Evolutionary conservation across 2,113 vertebrate species (phyloP).

Genomic region (Pseudorhombus dupliciocellatus): DNA sequence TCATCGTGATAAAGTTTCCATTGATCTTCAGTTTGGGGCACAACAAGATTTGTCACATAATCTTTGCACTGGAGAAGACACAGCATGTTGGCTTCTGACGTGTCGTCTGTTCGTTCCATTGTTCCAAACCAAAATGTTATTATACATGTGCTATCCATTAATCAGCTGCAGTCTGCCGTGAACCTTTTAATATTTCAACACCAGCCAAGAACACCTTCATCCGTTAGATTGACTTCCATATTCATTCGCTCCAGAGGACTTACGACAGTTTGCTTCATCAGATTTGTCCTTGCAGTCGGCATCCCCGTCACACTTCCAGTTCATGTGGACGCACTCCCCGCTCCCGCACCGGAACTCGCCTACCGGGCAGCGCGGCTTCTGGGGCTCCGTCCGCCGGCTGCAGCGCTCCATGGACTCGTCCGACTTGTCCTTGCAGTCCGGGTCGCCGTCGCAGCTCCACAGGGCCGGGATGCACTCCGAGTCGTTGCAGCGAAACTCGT

Average conservation of each 20-base stretch:
- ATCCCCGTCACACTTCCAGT: conserved; percentile 97
- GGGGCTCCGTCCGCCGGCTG: conserved; percentile 80
- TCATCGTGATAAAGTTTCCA: conserved; percentile 45
- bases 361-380: conserved; percentile 82
- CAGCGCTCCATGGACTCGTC: conserved; percentile 90
- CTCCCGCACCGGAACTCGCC: conserved; percentile 92
- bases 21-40: conserved; percentile 48
- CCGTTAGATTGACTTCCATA: not conserved
- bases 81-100: conserved; percentile 27
- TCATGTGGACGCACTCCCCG: conserved; percentile 92
- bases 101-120: not conserved
- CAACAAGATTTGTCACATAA: conserved; percentile 21
- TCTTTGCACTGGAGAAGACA: conserved; percentile 13
- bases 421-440: conserved; percentile 91
- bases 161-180: not conserved
- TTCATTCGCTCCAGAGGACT: conserved; percentile 69
- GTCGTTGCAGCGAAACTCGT: conserved; percentile 93
- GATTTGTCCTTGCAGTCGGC: conserved; percentile 98
- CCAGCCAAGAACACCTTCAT: not conserved
- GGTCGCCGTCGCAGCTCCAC: conserved; percentile 95
- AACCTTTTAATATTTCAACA: conserved; percentile 11
- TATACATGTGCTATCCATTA: not conserved
- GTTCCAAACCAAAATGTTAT: conserved; percentile 5
- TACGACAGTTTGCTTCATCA: conserved; percentile 93
- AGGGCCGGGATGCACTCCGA: conserved; percentile 89